Percentiles rank a stretch among this genome's conserved stretches.
These are phyloP conservation scores for Micoletzkya japonica DNA, from an alignment of 2,888 invertebrate genomes.

Conservation along the genomic window DNA sequence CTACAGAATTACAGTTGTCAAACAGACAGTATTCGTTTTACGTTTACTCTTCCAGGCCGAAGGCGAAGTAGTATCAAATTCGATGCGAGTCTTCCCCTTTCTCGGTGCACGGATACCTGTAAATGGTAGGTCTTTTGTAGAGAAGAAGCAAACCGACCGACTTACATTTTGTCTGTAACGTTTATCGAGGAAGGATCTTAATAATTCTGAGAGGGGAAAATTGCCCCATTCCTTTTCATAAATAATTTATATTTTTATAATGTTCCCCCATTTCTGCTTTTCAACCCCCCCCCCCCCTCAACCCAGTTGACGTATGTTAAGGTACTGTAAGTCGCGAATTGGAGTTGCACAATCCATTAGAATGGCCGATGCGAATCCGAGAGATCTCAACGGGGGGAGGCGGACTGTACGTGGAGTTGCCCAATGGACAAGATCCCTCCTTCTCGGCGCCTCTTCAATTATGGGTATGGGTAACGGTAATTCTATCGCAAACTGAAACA, in stretches of 20 bases:
- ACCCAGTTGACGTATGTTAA: no score
- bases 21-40: no score
- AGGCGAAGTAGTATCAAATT: slow-evolving; percentile 81
- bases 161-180: no score
- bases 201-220: no score
- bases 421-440: slow-evolving; percentile 71
- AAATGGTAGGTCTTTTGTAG: slow-evolving; percentile 3
- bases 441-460: slow-evolving; percentile 79
- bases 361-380: slow-evolving; percentile 53
- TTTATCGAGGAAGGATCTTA: no score
- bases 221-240: no score
- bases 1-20: no score
- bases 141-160: no score
- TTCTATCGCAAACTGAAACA: slow-evolving; percentile 10
- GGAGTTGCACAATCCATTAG: slow-evolving; percentile 84
- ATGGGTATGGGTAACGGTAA: slow-evolving; percentile 72
- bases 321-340: slow-evolving; percentile 64
- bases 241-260: no score
- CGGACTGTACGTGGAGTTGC: slow-evolving; percentile 84
- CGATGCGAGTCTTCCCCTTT: slow-evolving; percentile 86
- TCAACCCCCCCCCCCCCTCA: no score
- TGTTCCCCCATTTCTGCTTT: no score
- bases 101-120: slow-evolving; percentile 75
- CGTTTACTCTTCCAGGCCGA: slow-evolving; percentile 65
- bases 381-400: slow-evolving; percentile 75